Conservation (phyloP, 2,113 vertebrate species). For the Mionectes macconnelli region DNA sequence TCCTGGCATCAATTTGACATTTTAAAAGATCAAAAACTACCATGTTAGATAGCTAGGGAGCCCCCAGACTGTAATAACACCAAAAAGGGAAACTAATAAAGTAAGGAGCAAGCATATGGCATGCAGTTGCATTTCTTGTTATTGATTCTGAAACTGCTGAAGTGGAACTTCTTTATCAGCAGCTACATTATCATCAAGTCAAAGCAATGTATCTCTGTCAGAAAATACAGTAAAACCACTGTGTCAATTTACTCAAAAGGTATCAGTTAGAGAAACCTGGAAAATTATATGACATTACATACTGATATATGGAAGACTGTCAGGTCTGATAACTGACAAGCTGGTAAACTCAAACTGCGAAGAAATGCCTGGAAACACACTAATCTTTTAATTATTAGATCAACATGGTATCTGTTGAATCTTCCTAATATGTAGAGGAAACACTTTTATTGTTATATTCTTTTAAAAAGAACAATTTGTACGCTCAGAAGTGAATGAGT, state of each 20-base stretch:
- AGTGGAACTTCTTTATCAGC: slow-evolving; percentile 35
- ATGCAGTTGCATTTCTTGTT: slow-evolving; percentile 6
- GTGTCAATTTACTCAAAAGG: slow-evolving; percentile 28
- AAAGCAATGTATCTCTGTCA: not conserved
- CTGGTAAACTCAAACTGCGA: not conserved
- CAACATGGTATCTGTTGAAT: not conserved
- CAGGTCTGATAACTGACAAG: not conserved
- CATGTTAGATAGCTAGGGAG: not conserved
- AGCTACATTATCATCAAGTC: slow-evolving; percentile 11
- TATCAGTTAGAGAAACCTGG: not conserved
- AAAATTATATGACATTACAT: not conserved
- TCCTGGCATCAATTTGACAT: not conserved
- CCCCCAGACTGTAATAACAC: not conserved
- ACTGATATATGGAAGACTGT: not conserved
- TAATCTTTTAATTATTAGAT: not conserved
- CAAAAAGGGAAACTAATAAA: slow-evolving; percentile 4
- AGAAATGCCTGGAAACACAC: not conserved
- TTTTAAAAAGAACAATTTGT: not conserved
- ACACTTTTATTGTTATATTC: not conserved
- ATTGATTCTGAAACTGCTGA: slow-evolving; percentile 47
- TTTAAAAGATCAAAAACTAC: slow-evolving; percentile 21
- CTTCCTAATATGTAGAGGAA: not conserved
- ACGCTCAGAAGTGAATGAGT: not conserved
- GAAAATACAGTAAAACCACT: not conserved
- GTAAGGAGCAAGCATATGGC: not conserved